Conservation (phyloP, 2,797 vertebrate species). For the Pseudopleuronectes americanus region DNA sequence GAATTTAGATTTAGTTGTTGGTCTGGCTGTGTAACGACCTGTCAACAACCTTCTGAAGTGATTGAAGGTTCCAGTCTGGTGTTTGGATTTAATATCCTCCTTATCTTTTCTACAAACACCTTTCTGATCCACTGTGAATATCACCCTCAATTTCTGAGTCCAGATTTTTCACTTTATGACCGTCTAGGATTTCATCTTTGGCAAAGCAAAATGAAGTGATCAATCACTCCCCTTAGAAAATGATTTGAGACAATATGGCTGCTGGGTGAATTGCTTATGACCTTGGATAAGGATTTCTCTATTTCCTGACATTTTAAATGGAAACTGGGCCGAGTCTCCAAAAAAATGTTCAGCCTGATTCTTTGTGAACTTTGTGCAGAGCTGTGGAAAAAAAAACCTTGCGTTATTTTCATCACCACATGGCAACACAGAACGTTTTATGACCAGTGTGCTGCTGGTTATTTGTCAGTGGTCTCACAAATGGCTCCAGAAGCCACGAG, state of each 20-base stretch:
- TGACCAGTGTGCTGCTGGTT: slow-evolving; percentile 31
- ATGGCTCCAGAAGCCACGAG: slow-evolving; percentile 39
- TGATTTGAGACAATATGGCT: not conserved
- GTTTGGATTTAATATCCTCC: not conserved
- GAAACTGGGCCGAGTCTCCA: slow-evolving; percentile 16
- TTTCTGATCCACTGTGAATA: not conserved
- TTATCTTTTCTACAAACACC: not conserved
- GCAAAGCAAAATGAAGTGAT: not conserved
- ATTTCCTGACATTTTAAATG: slow-evolving; percentile 23
- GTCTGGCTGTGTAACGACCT: not conserved
- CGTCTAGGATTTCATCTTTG: not conserved
- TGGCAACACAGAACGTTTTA: slow-evolving; percentile 30
- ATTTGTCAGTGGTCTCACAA: slow-evolving; percentile 59
- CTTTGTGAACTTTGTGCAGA: slow-evolving; percentile 31
- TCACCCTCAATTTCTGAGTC: not conserved
- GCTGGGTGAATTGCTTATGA: slow-evolving; percentile 21
- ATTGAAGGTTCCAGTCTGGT: not conserved
- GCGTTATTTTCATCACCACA: slow-evolving; percentile 30
- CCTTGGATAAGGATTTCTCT: slow-evolving; percentile 29
- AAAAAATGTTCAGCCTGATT: slow-evolving; percentile 2
- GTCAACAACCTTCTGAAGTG: not conserved
- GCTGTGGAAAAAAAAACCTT: slow-evolving; percentile 37
- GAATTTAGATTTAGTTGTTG: not conserved
- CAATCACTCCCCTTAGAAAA: not conserved
- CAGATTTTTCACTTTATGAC: not conserved